These are phyloP conservation scores for Trematocara macrostoma DNA, from an alignment of 2,113 vertebrate genomes.

Conservation along the genomic window DNA sequence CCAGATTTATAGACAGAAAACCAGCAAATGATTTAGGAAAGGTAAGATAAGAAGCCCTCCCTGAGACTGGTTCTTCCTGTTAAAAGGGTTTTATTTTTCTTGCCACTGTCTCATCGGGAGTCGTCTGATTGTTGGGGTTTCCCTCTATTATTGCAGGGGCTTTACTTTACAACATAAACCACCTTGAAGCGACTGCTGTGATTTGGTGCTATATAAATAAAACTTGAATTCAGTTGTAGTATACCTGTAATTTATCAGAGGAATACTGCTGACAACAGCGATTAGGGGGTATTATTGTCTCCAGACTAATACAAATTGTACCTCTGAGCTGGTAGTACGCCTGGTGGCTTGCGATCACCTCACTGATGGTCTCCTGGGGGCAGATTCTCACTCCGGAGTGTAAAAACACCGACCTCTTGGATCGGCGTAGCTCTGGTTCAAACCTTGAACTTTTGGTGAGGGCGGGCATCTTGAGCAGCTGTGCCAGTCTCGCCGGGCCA, in stretches of 20 bases:
- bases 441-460: neutral
- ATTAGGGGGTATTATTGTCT: neutral
- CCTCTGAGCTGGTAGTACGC: slow-evolving; percentile 88
- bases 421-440: slow-evolving; percentile 68
- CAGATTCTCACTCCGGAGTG: slow-evolving; percentile 83
- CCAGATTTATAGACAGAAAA: neutral
- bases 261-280: neutral
- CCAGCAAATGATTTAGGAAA: neutral
- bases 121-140: neutral
- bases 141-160: neutral
- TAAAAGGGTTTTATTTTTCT: neutral
- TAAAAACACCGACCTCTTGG: slow-evolving; percentile 80
- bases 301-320: slow-evolving; percentile 33
- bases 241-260: neutral
- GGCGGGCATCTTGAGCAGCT: slow-evolving; percentile 60
- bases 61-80: neutral
- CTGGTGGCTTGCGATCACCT: slow-evolving; percentile 83
- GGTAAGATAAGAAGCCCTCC: neutral
- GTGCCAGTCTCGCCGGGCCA: slow-evolving; percentile 51
- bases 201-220: neutral
- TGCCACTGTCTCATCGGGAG: neutral
- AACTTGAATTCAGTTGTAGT: neutral
- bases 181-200: neutral
- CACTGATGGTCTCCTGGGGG: slow-evolving; percentile 81
- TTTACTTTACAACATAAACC: neutral